Conservation (phyloP, 2,797 vertebrate genomes). For the Paguma larvata region DNA sequence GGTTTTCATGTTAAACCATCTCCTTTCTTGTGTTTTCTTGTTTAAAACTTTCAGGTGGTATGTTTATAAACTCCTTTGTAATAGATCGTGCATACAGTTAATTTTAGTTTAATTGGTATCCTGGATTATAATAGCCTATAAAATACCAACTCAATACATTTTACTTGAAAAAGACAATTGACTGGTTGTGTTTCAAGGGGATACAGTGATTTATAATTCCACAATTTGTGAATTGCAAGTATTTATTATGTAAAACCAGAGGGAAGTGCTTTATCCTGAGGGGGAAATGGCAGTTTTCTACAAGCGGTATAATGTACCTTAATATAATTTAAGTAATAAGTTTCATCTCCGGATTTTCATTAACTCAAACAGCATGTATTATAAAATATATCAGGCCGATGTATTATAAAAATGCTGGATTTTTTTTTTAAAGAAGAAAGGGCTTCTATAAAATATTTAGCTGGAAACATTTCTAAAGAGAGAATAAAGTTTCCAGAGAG, state of each 20-base stretch:
- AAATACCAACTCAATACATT: constrained; percentile 50
- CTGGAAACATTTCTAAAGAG: constrained; percentile 33
- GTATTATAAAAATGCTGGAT: constrained; percentile 49
- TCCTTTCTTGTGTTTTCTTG: background rate
- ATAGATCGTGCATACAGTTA: constrained; percentile 38
- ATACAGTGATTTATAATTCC: constrained; percentile 66
- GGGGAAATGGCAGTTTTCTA: constrained; percentile 73
- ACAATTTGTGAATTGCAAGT: constrained; percentile 60
- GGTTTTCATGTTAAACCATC: constrained; percentile 5
- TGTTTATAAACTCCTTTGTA: constrained; percentile 27
- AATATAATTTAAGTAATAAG: constrained; percentile 83
- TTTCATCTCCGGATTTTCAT: constrained; percentile 78
- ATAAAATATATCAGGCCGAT: constrained; percentile 71
- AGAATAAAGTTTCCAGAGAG: constrained; percentile 52
- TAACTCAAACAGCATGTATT: constrained; percentile 74
- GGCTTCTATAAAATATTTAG: constrained; percentile 70
- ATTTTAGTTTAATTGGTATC: constrained; percentile 65
- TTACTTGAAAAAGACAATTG: constrained; percentile 57
- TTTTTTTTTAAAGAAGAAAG: constrained; percentile 39
- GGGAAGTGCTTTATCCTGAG: constrained; percentile 65
- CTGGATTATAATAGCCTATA: constrained; percentile 11
- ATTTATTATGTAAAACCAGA: constrained; percentile 71
- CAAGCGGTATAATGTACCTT: constrained; percentile 72
- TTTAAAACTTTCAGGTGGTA: constrained; percentile 22
- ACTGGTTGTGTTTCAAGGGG: constrained; percentile 32